Percentiles rank a stretch among this genome's conserved stretches.
Conservation (phyloP, 92 coral and sea anemone species). For the Epizoanthus illoricatus region DNA sequence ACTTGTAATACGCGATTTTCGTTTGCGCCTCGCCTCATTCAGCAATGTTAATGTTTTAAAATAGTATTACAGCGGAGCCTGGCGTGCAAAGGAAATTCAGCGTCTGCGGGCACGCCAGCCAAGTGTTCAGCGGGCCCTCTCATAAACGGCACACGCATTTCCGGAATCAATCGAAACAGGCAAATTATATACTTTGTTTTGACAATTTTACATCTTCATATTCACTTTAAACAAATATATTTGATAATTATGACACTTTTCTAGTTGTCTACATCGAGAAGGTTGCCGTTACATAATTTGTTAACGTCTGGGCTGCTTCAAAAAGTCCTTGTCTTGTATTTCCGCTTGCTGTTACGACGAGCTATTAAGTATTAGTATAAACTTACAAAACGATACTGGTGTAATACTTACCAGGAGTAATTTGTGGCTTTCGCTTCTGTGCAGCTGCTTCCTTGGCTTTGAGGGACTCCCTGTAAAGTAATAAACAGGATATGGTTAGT, state of each 20-base stretch:
- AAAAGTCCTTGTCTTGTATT: too few relatives aligned
- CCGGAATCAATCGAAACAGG: neutral
- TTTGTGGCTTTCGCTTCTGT: conserved; percentile 6
- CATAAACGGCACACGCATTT: neutral
- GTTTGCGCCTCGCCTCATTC: too few relatives aligned
- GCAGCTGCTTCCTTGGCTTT: neutral
- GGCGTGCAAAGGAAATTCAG: too few relatives aligned
- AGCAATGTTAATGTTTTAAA: too few relatives aligned
- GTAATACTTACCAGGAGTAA: neutral
- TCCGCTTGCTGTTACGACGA: too few relatives aligned
- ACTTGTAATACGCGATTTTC: too few relatives aligned
- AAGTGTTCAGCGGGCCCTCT: too few relatives aligned
- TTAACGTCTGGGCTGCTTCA: too few relatives aligned
- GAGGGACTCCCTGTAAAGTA: conserved; percentile 10
- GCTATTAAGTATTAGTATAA: too few relatives aligned
- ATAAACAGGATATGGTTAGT: neutral
- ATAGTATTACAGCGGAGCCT: too few relatives aligned
- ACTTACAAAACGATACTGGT: neutral
- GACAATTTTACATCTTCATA: neutral
- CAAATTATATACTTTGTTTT: neutral
- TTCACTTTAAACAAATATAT: neutral
- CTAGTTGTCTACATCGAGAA: neutral
- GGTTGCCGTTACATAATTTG: too few relatives aligned
- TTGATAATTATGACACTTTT: neutral
- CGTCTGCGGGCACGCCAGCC: too few relatives aligned